Base-by-base conservation (phyloP, 2,113 vertebrate genomes). In the Gymnogyps californianus region DNA sequence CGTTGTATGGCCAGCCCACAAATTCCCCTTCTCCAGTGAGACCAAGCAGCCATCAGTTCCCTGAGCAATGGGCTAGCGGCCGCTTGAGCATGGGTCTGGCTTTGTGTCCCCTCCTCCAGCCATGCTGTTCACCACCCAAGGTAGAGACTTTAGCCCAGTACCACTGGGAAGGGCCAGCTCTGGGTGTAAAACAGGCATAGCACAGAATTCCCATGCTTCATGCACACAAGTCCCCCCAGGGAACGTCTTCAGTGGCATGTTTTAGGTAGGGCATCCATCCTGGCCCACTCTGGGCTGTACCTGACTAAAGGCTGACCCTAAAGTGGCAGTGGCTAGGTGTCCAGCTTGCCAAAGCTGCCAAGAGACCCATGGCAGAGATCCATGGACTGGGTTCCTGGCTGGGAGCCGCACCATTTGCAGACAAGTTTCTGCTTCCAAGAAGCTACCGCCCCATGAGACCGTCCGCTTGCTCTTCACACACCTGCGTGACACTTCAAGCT, bases 381-480 rank as follows among this genome's bases (percentile, higher is more conserved):
- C 64, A 21, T 1, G 11, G 38, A 21, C 58, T 16, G 44, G 17
- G 11, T 2, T 94, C 38, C 58, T 72, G 57, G 46, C 70, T 3
- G 29, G 12, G 20, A 62, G 66, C 87, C 32, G 26, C 59, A 38
- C 22, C n/a, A 32, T 58, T 76, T 86, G 70, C 62, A 76, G 71
- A 55, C 16, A 38, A 82, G 31, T 18, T 66, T 66, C 82, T 87
- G 55, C 32, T 59, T 82, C 80, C 59, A 42, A 57, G 65, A 42
- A 2, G 6, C 1, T 0, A 9, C 21, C 21, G n/a, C 31, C 49
- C 46, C 57, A 8, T 9, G 58, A 59, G 47, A 67, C 20, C 34
- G 7, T 24, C 25, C 0, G 0, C 65, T 29, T 16, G 28, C 10
- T 74, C 52, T 79, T 19, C 83, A 67, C 7, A 5, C 4, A 29